A percentile compares a stretch with the other conserved stretches of the same genome.
Conservation (phyloP, 2,888 invertebrate genomes). For the Cephus spinipes region DNA sequence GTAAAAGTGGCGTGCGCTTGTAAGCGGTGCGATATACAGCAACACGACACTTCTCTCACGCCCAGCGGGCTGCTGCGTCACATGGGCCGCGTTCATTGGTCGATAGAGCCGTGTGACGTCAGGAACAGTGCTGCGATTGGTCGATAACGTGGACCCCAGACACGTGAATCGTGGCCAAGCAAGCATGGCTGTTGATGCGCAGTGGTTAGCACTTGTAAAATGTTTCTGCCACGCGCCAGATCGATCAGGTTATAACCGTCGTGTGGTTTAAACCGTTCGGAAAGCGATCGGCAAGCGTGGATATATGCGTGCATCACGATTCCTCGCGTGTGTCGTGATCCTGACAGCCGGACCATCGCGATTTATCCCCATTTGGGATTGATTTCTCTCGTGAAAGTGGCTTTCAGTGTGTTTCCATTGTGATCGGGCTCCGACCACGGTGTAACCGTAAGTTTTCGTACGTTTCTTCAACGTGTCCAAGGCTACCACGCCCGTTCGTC, state of each 20-base stretch:
- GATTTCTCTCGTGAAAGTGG: slow-evolving; percentile 7
- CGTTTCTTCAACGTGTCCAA: slow-evolving; percentile 18
- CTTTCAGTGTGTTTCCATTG: slow-evolving; percentile 40
- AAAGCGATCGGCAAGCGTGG: not conserved
- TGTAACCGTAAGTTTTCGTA: slow-evolving; percentile 34
- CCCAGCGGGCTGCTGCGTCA: slow-evolving; percentile 64
- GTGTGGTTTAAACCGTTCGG: slow-evolving; percentile 41
- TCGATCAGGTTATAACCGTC: slow-evolving; percentile 61
- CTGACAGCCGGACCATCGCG: not conserved
- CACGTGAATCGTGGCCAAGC: slow-evolving; percentile 68
- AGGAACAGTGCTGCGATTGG: slow-evolving; percentile 61
- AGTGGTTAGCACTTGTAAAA: slow-evolving; percentile 65
- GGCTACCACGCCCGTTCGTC: slow-evolving; percentile 37
- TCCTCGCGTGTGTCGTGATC: slow-evolving; percentile 2
- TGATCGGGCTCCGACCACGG: slow-evolving; percentile 33
- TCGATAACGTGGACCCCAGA: slow-evolving; percentile 60
- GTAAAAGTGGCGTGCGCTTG: slow-evolving; percentile 17
- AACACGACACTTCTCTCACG: slow-evolving; percentile 26
- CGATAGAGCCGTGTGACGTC: slow-evolving; percentile 68
- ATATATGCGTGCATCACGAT: not conserved
- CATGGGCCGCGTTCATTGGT: slow-evolving; percentile 68
- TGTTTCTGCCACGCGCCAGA: slow-evolving; percentile 65
- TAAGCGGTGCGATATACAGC: slow-evolving; percentile 22
- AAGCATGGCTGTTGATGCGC: slow-evolving; percentile 68
- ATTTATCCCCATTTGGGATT: not conserved